Conservation (phyloP, 2,888 invertebrate genomes). For the Pterobdella sp. region DNA sequence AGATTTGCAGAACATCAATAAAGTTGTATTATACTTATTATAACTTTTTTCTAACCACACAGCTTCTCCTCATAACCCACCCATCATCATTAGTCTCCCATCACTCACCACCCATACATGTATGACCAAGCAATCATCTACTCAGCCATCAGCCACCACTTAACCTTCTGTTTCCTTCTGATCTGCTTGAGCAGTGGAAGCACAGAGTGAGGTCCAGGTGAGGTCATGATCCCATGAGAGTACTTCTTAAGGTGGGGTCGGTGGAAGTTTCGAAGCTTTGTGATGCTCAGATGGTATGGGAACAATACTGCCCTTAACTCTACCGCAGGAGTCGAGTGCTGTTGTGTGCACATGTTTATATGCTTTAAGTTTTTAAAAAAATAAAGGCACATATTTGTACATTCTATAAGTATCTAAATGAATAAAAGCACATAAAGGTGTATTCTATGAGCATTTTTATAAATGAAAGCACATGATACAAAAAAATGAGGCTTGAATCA, state of each 20-base stretch:
- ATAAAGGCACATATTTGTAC: conserved; percentile 16
- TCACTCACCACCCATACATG: background rate
- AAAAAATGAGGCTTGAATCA: background rate
- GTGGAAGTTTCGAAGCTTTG: conserved; percentile 82
- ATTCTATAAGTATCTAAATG: no score
- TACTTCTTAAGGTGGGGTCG: conserved; percentile 77
- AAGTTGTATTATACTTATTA: no score
- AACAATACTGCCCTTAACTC: conserved; percentile 89
- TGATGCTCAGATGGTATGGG: conserved; percentile 80
- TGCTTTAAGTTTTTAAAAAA: background rate
- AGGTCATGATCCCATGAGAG: conserved; percentile 70
- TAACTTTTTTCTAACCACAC: no score
- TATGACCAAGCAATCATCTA: background rate
- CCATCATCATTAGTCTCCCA: background rate
- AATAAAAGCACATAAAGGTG: no score
- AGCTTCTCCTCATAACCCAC: no score
- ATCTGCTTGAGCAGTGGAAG: conserved; percentile 80
- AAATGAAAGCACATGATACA: background rate
- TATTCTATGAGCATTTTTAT: background rate
- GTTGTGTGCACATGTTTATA: conserved; percentile 54
- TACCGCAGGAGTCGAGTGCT: conserved; percentile 94
- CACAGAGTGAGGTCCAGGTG: conserved; percentile 69
- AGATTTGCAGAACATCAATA: no score
- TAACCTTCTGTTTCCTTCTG: conserved; percentile 65
- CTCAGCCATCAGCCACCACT: background rate